Evolutionary conservation across 2,797 vertebrate species (phyloP), one percentile per base, ranked within the genome.

Genomic region (Typhlichthys subterraneus): DNA sequence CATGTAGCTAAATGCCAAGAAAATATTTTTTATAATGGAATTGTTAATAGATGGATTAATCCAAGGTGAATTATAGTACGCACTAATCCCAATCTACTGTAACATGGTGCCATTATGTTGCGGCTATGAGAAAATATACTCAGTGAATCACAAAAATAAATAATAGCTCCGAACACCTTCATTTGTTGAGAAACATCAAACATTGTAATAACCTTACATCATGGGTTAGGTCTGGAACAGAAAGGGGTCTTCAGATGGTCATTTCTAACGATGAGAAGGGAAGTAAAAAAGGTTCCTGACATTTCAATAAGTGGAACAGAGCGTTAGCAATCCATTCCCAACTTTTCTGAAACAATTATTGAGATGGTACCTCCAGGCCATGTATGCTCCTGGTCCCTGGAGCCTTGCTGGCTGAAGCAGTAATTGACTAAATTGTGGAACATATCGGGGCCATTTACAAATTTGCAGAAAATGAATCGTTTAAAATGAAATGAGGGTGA

Each of bases 361-460:
- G 96, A 96, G 97, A 96, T 95, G 94, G 85, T 94, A 95, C 96
- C 97, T 98, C 95, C 92, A 96, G 97, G 97, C 97, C 94, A 95
- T 98, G 97, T 95, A 93, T 96, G 96, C 95, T 98, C 94, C 94
- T 92, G 94, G 94, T 97, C 97, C 96, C 97, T 70, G 93, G 97
- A 96, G 97, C 94, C 92, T 96, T 95, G 94, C 95, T 93, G 95
- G 95, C 96, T 98, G 95, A 95, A 99, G 98, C 95, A 97, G 96
- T 99, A 99, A 99, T 98, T 99, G 97, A 98, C 97, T 99, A 95
- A 96, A 98, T 98, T 98, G 97, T 96, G 95, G 95, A 98, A 97
- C 96, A 98, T 96, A 97, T 98, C 93, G 94, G 94, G 95, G 96
- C 96, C 96, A 97, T 98, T 98, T 99, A 98, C 94, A 98, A 99